Evolutionary conservation across 2,797 vertebrate genomes (phyloP).

Genomic region (Syndactyla subalaris): DNA sequence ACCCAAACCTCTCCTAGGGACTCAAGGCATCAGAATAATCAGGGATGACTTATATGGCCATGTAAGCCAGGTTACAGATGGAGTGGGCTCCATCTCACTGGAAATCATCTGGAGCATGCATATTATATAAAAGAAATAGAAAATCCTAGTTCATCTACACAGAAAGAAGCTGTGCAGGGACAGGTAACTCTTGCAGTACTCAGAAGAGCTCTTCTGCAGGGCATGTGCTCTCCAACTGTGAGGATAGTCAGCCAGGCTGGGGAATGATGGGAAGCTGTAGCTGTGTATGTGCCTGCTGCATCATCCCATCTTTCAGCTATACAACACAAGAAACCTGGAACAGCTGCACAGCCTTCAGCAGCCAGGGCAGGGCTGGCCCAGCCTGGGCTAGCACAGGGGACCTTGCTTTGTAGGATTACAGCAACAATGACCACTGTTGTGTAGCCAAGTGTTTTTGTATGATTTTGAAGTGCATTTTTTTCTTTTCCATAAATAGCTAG

Average conservation of each 20-base stretch:
- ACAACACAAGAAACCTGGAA: neutral
- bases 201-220: neutral
- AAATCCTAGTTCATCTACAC: neutral
- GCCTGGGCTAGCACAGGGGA: fast-evolving
- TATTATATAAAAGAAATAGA: neutral
- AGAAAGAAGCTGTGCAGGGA: neutral
- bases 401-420: neutral
- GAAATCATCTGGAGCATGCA: neutral
- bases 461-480: neutral
- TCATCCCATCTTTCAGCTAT: neutral
- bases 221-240: neutral
- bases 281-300: neutral
- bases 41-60: neutral
- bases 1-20: neutral
- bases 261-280: neutral
- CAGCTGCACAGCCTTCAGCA: neutral
- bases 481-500: neutral
- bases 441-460: neutral
- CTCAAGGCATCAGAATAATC: neutral
- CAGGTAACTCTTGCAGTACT: neutral
- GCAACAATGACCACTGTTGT: neutral
- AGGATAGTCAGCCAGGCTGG: neutral
- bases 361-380: neutral
- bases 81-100: neutral
- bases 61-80: neutral